Evolutionary conservation across 1,140 invertebrate genomes (phyloP), one percentile per base, ranked within the genome.

Genomic region (Drosophila burlai): DNA sequence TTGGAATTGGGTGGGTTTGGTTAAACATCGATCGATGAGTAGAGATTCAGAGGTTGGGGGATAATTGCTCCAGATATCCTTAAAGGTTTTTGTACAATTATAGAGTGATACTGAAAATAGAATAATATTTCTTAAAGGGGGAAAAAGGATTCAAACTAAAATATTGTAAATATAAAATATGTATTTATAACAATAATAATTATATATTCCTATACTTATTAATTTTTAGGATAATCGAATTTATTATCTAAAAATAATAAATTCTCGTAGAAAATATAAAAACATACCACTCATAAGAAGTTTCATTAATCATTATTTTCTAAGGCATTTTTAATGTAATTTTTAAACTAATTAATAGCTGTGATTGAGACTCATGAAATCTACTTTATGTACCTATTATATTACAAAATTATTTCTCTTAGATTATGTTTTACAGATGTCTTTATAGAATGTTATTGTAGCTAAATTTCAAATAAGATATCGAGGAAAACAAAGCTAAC

Each of bases 1-100:
- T 77, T 50, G 26, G 54, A 8, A 24, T 38, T 66, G 40, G 29
- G 34, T 49, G 43, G 57, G n/a, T 47, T 24, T 45, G 38, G 9
- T 54, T 36, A 36, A 7, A n/a, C 46, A 38, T 59, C 52, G 54
- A 38, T 59, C 45, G 26, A n/a, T 49, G 65, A 29, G 34, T 36
- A 0, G 18, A 68, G 18, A 16, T 11, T 11, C 0, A 36, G 24
- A 60, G 40, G 36, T 21, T 60, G 46, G 38, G 54, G 46, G 18
- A 31, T 60, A 71, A 73, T 73, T 72, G 29, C 10, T n/a, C 0
- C 8, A 52, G 29, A 9, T 26, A 18, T 29, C 11, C 24, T 38
- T 29, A 34, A 7, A n/a, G 16, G 8, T 13, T n/a, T 9, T 26
- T 49, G 8, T 4, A 3, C 7, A 24, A 15, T 47, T 47, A 3